phyloP scores from a whole-genome alignment of 2,888 invertebrate genomes.

The Ormia ochracea region DNA sequence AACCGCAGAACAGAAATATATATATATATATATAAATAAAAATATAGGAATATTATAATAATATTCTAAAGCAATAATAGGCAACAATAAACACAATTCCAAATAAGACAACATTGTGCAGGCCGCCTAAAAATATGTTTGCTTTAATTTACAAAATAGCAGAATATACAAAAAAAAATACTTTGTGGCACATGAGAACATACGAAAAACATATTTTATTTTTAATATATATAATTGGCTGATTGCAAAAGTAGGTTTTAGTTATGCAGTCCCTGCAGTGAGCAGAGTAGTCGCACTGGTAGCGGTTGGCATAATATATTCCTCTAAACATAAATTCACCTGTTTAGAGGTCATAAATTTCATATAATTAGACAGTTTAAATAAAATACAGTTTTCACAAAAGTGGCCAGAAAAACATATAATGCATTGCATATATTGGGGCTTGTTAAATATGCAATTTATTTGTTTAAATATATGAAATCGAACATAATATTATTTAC shows the following conservation, averaged over 20 bases:
- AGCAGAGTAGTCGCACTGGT: background rate
- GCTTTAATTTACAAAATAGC: slow-evolving; percentile 30
- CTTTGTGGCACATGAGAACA: background rate
- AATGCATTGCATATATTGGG: slow-evolving; percentile 35
- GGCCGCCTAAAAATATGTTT: slow-evolving; percentile 31
- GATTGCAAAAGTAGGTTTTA: background rate
- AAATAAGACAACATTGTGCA: slow-evolving; percentile 23
- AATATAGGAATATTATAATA: slow-evolving; percentile 18
- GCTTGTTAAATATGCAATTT: slow-evolving; percentile 9
- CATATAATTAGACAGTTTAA: slow-evolving; percentile 18
- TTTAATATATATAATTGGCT: slow-evolving; percentile 20
- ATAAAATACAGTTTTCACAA: background rate
- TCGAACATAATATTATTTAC: background rate
- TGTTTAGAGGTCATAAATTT: slow-evolving; percentile 56
- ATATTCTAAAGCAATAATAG: slow-evolving; percentile 22
- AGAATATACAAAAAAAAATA: background rate
- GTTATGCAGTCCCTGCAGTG: background rate
- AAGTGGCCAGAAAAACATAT: background rate
- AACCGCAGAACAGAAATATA: slow-evolving; percentile 1
- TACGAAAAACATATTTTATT: background rate
- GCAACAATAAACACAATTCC: background rate
- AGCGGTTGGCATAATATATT: background rate
- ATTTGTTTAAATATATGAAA: background rate
- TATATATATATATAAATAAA: slow-evolving; percentile 3
- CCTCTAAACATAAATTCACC: slow-evolving; percentile 33